These are phyloP conservation scores for Odontomachus brunneus DNA, from an alignment of 1,140 invertebrate species.

Conservation along the genomic window DNA sequence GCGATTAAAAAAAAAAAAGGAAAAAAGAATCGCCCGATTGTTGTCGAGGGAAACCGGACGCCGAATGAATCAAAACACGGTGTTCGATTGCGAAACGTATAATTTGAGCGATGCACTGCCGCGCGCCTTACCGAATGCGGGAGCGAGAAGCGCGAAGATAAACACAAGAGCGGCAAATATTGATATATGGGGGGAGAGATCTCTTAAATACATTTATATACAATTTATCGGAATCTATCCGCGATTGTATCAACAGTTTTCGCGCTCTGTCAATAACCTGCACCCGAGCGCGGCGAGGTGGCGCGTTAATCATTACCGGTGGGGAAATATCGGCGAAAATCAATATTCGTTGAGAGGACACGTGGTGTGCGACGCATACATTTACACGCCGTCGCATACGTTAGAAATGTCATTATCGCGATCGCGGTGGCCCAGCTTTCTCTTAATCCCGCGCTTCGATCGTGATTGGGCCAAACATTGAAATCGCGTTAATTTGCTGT, in stretches of 20 bases:
- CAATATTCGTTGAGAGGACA: constrained; percentile 17
- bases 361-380: neutral
- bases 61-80: constrained; percentile 3
- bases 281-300: neutral
- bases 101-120: neutral
- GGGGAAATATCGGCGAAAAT: constrained; percentile 14
- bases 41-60: neutral
- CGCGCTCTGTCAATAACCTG: constrained; percentile 8
- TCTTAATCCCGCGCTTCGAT: constrained; percentile 15
- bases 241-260: constrained; percentile 1
- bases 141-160: neutral
- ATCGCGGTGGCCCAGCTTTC: neutral
- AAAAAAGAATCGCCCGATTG: neutral
- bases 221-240: constrained; percentile 2
- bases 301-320: constrained; percentile 3
- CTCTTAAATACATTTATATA: neutral
- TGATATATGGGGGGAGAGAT: neutral
- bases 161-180: constrained; percentile 1
- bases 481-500: constrained; percentile 11
- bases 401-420: constrained; percentile 11
- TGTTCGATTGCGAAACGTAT: neutral
- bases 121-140: neutral
- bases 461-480: constrained; percentile 9
- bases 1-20: constrained; percentile 9
- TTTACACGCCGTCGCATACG: neutral